These are phyloP conservation scores for Acyrthosiphon pisum DNA, from an alignment of 1,140 invertebrate species.

Conservation along the genomic window DNA sequence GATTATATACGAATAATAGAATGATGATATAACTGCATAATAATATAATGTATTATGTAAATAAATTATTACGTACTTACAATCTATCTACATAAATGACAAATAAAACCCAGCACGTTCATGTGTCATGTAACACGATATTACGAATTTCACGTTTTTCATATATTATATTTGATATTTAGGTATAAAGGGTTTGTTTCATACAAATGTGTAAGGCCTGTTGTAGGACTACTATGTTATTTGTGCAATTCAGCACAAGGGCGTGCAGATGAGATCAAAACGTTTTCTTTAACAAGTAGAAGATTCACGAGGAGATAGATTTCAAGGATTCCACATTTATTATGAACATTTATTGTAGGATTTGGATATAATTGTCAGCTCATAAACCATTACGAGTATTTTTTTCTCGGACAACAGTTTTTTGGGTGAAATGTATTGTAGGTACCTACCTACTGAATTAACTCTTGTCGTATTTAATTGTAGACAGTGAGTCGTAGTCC, in stretches of 20 bases:
- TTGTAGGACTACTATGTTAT: background rate
- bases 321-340: conserved; percentile 38
- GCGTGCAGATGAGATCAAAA: conserved; percentile 19
- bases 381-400: background rate
- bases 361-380: background rate
- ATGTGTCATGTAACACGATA: background rate
- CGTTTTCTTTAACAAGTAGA: background rate
- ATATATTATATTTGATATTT: background rate
- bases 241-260: conserved; percentile 41
- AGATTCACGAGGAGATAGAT: conserved; percentile 39
- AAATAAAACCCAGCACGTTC: background rate
- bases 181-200: background rate
- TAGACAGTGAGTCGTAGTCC: too few relatives aligned
- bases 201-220: background rate
- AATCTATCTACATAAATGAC: conserved; percentile 1
- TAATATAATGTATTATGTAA: background rate
- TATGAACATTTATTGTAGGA: background rate
- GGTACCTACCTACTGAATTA: background rate
- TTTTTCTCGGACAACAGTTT: background rate
- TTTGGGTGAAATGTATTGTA: background rate
- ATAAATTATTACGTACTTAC: background rate
- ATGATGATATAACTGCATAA: background rate
- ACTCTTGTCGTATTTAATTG: background rate
- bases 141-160: background rate
- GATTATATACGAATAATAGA: background rate